Evolutionary conservation across 2,797 vertebrate genomes (phyloP), one percentile per base, ranked within the genome.

Genomic region (Pseudotriccus pelzelni): DNA sequence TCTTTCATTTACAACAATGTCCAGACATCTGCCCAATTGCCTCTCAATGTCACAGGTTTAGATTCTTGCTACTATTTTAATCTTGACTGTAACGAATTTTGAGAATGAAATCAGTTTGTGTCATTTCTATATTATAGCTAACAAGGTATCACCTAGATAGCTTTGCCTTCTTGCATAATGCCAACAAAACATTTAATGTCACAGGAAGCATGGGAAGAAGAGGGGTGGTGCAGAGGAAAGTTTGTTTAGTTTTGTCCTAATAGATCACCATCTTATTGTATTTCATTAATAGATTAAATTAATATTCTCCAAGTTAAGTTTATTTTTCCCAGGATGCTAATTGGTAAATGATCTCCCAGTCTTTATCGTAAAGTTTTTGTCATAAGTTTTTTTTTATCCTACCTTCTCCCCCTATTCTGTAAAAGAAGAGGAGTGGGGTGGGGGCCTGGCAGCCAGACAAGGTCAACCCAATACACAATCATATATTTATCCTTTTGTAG

Each of bases 181-280:
- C 12, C 10, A 34, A 22, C 10, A 47, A 46, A 7, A 43, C 20
- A 67, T 70, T 70, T 39, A 47, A 32, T 37, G 30, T 28, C 22
- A 52, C 24, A 27, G 19, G 7, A 83, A 64, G 7, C 3, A 30
- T 43, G 50, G 24, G 32, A 87, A 64, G 4, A 73, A 47, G n/a
- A 37, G 2, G 6, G 4, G 2, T 28, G 0, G 3, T 4, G 0
- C 14, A 30, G 3, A 12, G 12, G 10, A n/a, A 67, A 25, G 3
- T 50, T 52, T 4, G 32, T 72, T 56, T 55, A 20, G 3, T 67
- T 70, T 86, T 74, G 12, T 62, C 19, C 32, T 44, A 18, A 25
- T 47, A 27, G 56, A 23, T 81, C 4, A 30, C 9, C 7, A 49
- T 47, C 5, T 68, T 36, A 36, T 19, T 59, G 10, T 20, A 5